A percentile compares a stretch with the other conserved stretches of the same genome.
Evolutionary conservation across 2,113 vertebrate species (phyloP).

Genomic region (Gavia stellata): DNA sequence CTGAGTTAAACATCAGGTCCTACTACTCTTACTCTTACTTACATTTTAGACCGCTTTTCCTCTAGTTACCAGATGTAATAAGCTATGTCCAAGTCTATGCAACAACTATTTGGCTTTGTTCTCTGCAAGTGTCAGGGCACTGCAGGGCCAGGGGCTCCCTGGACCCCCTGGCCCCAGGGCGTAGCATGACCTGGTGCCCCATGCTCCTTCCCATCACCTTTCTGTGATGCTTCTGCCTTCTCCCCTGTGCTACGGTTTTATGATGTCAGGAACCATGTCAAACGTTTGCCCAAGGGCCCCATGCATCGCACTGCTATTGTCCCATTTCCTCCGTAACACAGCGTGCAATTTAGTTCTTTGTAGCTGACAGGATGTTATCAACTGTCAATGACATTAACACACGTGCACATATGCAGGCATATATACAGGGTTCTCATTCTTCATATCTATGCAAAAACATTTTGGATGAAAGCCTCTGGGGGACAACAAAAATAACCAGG

Average conservation of each 20-base stretch:
- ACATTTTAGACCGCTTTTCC: not conserved
- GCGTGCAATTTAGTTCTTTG: not conserved
- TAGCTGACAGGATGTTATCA: not conserved
- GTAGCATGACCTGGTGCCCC: rapidly evolving
- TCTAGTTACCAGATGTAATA: not conserved
- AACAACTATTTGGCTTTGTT: not conserved
- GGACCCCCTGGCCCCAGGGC: rapidly evolving
- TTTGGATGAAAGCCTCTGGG: not conserved
- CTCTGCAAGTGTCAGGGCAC: rapidly evolving
- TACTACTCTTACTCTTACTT: not conserved
- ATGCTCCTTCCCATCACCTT: not conserved
- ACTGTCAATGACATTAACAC: not conserved
- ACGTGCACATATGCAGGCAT: rapidly evolving
- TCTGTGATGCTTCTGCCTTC: not conserved
- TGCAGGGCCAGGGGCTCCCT: not conserved
- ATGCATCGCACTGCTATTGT: rapidly evolving
- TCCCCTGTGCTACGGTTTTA: rapidly evolving
- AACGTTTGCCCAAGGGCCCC: rapidly evolving
- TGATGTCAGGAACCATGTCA: rapidly evolving
- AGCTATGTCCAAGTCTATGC: not conserved
- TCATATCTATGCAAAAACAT: not conserved
- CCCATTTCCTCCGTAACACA: not conserved
- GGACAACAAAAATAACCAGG: not conserved
- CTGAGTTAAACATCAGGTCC: not conserved
- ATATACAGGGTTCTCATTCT: not conserved